Evolutionary conservation across 2,888 invertebrate genomes (phyloP).

Genomic region (Elysia crispata): DNA sequence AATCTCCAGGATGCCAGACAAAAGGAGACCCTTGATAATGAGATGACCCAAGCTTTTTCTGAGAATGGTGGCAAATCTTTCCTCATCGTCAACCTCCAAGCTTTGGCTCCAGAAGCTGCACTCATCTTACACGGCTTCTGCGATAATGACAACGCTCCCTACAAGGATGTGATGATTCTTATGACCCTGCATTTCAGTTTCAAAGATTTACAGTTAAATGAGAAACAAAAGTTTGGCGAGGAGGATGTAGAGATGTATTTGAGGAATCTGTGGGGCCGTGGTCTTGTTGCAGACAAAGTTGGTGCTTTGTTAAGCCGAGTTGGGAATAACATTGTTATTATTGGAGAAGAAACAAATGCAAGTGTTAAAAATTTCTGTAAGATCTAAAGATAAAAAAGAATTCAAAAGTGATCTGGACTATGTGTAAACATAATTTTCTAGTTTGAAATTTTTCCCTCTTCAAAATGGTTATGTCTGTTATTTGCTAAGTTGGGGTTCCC

Average conservation of each 20-base stretch:
- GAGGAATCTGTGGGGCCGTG: slow-evolving; percentile 57
- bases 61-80: slow-evolving; percentile 55
- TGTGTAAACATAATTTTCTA: too few species aligned
- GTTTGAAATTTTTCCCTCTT: too few species aligned
- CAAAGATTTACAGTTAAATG: neutral
- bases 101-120: slow-evolving; percentile 60
- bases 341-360: slow-evolving; percentile 55
- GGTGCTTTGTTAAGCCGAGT: slow-evolving; percentile 65
- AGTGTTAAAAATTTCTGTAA: neutral
- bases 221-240: neutral
- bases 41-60: slow-evolving; percentile 54
- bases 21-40: slow-evolving; percentile 57
- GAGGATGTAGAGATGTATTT: slow-evolving; percentile 58
- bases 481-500: too few species aligned
- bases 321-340: slow-evolving; percentile 65
- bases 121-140: slow-evolving; percentile 72
- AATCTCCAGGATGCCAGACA: slow-evolving; percentile 54
- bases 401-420: too few species aligned
- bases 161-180: slow-evolving; percentile 65
- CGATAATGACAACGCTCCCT: slow-evolving; percentile 73
- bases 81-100: slow-evolving; percentile 66
- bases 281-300: slow-evolving; percentile 65
- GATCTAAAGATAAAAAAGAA: neutral
- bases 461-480: too few species aligned
- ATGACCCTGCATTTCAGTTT: slow-evolving; percentile 59